phyloP scores from a whole-genome alignment of 2,888 invertebrate species.

The Camptogramma bilineatum region DNA sequence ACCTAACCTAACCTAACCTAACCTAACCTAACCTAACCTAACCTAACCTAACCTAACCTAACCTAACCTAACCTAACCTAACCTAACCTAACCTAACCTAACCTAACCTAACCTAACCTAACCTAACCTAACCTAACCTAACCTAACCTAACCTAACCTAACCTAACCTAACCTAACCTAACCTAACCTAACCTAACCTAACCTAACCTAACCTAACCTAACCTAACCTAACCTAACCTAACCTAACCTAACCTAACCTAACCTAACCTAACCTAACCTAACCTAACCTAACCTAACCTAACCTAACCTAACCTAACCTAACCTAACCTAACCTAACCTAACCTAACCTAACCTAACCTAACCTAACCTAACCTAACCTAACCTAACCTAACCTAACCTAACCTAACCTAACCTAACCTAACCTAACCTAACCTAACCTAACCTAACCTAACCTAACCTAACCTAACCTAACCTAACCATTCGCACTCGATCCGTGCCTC shows the following conservation, averaged over 20 bases:
- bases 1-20: too few species aligned
- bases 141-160: slow-evolving; percentile 32
- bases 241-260: slow-evolving; percentile 37
- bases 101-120: too few species aligned
- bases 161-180: too few species aligned
- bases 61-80: too few species aligned
- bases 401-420: slow-evolving; percentile 40
- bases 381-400: slow-evolving; percentile 47
- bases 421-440: slow-evolving; percentile 40
- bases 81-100: too few species aligned
- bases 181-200: too few species aligned
- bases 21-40: too few species aligned
- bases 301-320: slow-evolving; percentile 34
- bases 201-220: too few species aligned
- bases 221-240: too few species aligned
- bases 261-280: slow-evolving; percentile 40
- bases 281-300: slow-evolving; percentile 27
- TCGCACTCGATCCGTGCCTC: not conserved
- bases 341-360: slow-evolving; percentile 49
- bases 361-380: slow-evolving; percentile 44
- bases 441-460: slow-evolving; percentile 31
- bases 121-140: too few species aligned
- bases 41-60: too few species aligned
- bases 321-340: slow-evolving; percentile 47
- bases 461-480: slow-evolving; percentile 37